phyloP scores from a whole-genome alignment of 2,888 invertebrate genomes.

The Drosophila gaucha region DNA sequence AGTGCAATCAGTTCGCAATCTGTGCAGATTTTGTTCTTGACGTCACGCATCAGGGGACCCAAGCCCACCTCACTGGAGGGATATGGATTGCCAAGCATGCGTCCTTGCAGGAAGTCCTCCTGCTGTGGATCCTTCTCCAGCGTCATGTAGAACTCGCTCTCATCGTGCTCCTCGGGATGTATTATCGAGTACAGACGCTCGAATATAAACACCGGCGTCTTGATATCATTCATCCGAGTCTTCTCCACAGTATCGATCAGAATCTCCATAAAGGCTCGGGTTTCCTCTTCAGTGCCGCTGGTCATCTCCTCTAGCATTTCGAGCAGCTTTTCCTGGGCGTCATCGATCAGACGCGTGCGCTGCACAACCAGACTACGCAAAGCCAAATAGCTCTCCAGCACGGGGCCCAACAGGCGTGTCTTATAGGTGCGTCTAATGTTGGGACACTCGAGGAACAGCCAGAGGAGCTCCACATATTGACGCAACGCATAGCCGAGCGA shows the following conservation, averaged over 20 bases:
- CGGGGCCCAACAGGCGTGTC: slow-evolving; percentile 90
- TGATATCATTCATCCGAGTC: slow-evolving; percentile 94
- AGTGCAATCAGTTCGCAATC: slow-evolving; percentile 99
- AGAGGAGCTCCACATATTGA: slow-evolving; percentile 94
- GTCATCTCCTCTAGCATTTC: slow-evolving; percentile 98
- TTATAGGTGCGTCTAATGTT: slow-evolving; percentile 96
- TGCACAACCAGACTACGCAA: slow-evolving; percentile 96
- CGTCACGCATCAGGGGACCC: slow-evolving; percentile 98
- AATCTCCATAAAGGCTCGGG: slow-evolving; percentile 98
- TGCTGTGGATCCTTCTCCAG: slow-evolving; percentile 99
- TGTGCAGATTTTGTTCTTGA: slow-evolving; percentile 99
- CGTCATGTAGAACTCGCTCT: slow-evolving; percentile 97
- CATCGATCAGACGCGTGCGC: slow-evolving; percentile 96
- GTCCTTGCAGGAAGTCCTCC: slow-evolving; percentile 97
- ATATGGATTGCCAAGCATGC: slow-evolving; percentile 99
- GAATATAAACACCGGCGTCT: slow-evolving; percentile 98
- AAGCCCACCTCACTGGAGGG: slow-evolving; percentile 96
- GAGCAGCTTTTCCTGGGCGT: slow-evolving; percentile 97
- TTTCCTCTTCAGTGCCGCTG: slow-evolving; percentile 96
- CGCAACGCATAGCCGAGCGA: slow-evolving; percentile 97
- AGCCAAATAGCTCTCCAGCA: slow-evolving; percentile 95
- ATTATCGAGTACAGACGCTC: slow-evolving; percentile 98
- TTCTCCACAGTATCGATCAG: slow-evolving; percentile 98
- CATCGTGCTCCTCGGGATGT: slow-evolving; percentile 98
- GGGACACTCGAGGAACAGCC: slow-evolving; percentile 94